Evolutionary conservation across 2,888 invertebrate genomes (phyloP), one percentile per base, ranked within the genome.

Genomic region (Drosophila birchii): DNA sequence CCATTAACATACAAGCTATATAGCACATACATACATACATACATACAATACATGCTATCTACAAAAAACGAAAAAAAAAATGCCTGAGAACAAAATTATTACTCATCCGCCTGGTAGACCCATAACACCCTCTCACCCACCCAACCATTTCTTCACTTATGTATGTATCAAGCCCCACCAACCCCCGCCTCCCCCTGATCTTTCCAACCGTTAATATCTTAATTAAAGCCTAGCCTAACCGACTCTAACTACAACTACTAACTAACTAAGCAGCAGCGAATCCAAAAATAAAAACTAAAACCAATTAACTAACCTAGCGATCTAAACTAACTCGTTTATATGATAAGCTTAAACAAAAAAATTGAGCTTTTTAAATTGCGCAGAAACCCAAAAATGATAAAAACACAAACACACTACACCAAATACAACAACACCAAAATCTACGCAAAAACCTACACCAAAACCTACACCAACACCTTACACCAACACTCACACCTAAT

Each of bases 341-440:
- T 78, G 72, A 73, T 87, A 83, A 83, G 86, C 88, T 76, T 68
- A 29, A 47, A 39, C 34, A 23, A 11, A 57, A 80, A 61, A 83
- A 73, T 86, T 83, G 88, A 88, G 84, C 88, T 84, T 84, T 84
- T 88, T 75, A 81, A 88, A 86, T 83, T 88, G 83, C 83, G 84
- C 88, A 83, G 67, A 81, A 69, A 64, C 20, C 70, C 79, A 58
- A 49, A 68, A 11, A 66, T 59, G 38, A 58, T 41, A 56, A 56
- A 36, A 38, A 71, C 47, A 70, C 26, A 43, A 7, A 7, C 23
- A 2, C 14, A 16, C 38, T 8, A 39, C 39, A 39, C 16, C 16
- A 16, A 7, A 14, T 14, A 44, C 44, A 43, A 14, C 43, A 44
- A 44, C 43, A 41, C 18, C 6, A 5, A 32, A 32, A 32, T 3